Conservation (phyloP, 2,888 invertebrate species). For the Amblyteles armatorius region DNA sequence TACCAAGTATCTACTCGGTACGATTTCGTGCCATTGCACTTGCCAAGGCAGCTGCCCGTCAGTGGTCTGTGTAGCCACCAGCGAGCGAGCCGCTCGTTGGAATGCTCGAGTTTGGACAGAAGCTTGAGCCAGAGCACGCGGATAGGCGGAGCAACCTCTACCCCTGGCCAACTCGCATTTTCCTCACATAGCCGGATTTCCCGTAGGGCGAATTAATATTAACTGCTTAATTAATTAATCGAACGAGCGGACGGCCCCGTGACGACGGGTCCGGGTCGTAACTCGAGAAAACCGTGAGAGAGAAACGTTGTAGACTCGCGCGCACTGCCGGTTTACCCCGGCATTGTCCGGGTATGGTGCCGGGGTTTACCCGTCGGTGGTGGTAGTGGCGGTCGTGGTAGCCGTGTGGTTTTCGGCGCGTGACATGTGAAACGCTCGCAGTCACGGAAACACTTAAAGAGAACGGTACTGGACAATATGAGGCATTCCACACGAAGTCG, state of each 20-base stretch:
- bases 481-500: too few relatives aligned
- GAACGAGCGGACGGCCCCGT: conserved; percentile 65
- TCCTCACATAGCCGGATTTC: conserved; percentile 69
- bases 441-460: conserved; percentile 39
- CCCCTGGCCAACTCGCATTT: conserved; percentile 48
- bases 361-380: conserved; percentile 51
- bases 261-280: conserved; percentile 64
- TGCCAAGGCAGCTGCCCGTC: conserved; percentile 21
- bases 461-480: neutral
- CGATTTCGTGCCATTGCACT: conserved; percentile 50
- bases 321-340: conserved; percentile 47
- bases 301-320: conserved; percentile 44
- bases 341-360: conserved; percentile 43
- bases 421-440: conserved; percentile 57
- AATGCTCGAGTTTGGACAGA: conserved; percentile 31
- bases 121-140: neutral
- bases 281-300: conserved; percentile 52
- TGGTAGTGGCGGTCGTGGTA: conserved; percentile 52
- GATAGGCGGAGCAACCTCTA: conserved; percentile 23
- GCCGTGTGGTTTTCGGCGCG: conserved; percentile 58
- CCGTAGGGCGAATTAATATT: conserved; percentile 74
- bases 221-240: conserved; percentile 74
- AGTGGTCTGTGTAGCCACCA: conserved; percentile 17
- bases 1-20: conserved; percentile 45
- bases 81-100: conserved; percentile 15